A percentile compares a stretch with the other conserved stretches of the same genome.
These are phyloP conservation scores for Haemorhous mexicanus DNA, from an alignment of 2,113 vertebrate genomes.

Conservation along the genomic window DNA sequence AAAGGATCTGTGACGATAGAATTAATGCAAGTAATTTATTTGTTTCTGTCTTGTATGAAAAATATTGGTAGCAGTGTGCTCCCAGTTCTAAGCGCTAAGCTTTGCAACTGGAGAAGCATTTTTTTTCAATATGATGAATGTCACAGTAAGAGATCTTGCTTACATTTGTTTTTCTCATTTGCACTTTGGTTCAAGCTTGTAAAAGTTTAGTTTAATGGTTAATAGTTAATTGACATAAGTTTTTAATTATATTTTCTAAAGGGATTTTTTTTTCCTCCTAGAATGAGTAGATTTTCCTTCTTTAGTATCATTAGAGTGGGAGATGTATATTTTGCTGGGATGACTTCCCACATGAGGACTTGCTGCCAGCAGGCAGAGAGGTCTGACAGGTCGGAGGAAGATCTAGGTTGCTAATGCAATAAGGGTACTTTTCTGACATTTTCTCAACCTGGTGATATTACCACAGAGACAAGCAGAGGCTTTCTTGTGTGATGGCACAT, in stretches of 20 bases:
- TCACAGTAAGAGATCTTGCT: neutral
- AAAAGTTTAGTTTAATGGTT: neutral
- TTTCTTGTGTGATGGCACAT: neutral
- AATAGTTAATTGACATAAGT: neutral
- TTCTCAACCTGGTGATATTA: neutral
- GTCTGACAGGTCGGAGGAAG: neutral
- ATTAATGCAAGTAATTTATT: neutral
- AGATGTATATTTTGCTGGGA: neutral
- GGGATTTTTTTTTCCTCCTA: neutral
- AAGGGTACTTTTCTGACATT: neutral
- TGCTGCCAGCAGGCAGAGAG: neutral
- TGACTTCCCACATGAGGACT: neutral
- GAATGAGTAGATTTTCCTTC: neutral
- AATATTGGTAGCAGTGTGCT: neutral
- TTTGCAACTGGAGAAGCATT: accelerated
- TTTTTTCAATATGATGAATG: neutral
- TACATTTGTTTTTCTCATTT: neutral
- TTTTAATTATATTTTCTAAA: neutral
- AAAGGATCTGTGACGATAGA: neutral
- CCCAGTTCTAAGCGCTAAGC: neutral
- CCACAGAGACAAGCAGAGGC: neutral
- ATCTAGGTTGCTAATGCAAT: neutral
- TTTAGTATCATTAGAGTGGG: neutral
- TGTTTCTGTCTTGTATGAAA: neutral
- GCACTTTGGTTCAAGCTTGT: neutral